Conservation (phyloP, 2,797 vertebrate species). For the Sylvilagus floridanus region DNA sequence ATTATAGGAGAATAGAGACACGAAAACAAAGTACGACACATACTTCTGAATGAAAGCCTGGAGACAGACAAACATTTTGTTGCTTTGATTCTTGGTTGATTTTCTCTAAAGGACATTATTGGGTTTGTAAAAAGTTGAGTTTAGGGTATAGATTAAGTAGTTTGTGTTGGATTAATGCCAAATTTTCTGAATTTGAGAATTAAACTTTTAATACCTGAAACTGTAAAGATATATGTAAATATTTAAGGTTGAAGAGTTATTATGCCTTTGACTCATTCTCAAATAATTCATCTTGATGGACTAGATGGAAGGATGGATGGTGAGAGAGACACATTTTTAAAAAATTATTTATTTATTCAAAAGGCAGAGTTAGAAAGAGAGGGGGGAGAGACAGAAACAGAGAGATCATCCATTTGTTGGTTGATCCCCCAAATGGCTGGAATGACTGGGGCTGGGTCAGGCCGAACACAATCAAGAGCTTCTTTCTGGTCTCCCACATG, state of each 20-base stretch:
- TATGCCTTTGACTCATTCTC: neutral
- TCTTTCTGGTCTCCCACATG: too few species aligned
- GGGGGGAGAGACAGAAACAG: too few species aligned
- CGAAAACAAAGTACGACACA: neutral
- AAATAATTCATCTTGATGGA: conserved; percentile 35
- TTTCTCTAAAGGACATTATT: conserved; percentile 44
- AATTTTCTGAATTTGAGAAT: conserved; percentile 36
- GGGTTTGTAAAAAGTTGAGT: neutral
- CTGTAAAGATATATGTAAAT: neutral
- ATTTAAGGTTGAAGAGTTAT: neutral
- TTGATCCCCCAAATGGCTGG: too few species aligned
- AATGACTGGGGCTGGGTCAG: too few species aligned
- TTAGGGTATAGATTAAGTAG: neutral
- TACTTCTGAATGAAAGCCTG: neutral
- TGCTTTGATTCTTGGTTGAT: neutral
- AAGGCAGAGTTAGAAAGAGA: too few species aligned
- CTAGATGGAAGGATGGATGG: neutral
- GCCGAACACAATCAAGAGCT: too few species aligned
- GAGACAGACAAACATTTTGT: neutral
- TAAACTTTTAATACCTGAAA: neutral
- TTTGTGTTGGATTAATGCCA: conserved; percentile 28
- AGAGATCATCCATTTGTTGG: too few species aligned
- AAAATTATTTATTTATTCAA: too few species aligned
- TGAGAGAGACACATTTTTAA: neutral
- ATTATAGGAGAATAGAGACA: neutral